Conservation (phyloP, 2,797 vertebrate species). For the Loriculus beryllinus region DNA sequence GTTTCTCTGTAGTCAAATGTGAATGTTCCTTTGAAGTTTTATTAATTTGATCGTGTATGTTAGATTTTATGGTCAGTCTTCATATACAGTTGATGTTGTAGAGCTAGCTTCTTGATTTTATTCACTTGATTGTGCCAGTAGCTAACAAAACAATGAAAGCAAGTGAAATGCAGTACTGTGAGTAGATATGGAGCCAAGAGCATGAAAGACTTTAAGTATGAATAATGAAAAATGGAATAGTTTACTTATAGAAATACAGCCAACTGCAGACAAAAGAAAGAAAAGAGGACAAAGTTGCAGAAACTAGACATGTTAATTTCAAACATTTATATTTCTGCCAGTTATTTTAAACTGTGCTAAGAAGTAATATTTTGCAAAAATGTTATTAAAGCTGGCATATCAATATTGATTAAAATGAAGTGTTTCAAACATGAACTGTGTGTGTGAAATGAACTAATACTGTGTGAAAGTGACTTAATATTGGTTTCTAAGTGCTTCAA, state of each 20-base stretch:
- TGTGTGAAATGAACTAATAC: not conserved
- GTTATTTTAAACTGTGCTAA: not conserved
- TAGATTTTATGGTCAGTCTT: not conserved
- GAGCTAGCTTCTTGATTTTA: slow-evolving; percentile 39
- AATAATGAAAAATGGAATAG: not conserved
- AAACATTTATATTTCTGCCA: not conserved
- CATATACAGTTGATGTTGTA: not conserved
- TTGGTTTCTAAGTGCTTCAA: not conserved
- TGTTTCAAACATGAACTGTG: not conserved
- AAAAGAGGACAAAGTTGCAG: not conserved
- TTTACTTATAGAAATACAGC: not conserved
- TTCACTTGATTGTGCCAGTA: slow-evolving; percentile 1
- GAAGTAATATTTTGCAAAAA: not conserved
- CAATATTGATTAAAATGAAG: not conserved
- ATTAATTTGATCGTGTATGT: not conserved
- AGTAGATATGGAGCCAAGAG: not conserved
- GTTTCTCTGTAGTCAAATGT: not conserved
- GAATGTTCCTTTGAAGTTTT: not conserved
- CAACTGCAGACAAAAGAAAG: not conserved
- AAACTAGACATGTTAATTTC: not conserved
- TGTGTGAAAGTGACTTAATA: not conserved
- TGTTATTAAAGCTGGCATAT: not conserved
- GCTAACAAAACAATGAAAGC: slow-evolving; percentile 28
- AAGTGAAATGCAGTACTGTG: not conserved
- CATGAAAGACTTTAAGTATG: not conserved